Evolutionary conservation across 2,797 vertebrate species (phyloP).

Genomic region (Poeciliopsis turneri): DNA sequence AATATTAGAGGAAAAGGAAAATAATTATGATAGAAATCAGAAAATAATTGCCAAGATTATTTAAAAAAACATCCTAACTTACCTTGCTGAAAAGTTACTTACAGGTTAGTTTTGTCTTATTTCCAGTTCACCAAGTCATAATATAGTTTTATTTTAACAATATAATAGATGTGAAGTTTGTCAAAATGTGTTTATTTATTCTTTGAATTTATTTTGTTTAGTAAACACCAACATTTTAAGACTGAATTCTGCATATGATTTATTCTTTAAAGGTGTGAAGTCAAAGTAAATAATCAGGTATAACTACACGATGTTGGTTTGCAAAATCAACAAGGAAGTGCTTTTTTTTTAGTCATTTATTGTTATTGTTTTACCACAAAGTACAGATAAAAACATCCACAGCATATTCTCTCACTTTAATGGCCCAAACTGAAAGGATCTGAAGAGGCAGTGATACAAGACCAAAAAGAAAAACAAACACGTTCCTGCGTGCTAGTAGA

Average conservation of each 20-base stretch:
- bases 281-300: not conserved
- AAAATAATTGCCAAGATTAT: no score
- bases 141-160: no score
- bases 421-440: constrained; percentile 56
- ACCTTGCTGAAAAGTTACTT: no score
- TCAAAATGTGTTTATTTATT: no score
- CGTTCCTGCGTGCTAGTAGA: constrained; percentile 60
- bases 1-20: no score
- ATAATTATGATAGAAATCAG: no score
- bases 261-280: not conserved
- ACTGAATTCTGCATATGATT: not conserved
- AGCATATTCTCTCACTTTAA: constrained; percentile 62
- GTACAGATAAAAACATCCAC: constrained; percentile 79
- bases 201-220: no score
- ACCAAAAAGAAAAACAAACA: constrained; percentile 48
- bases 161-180: no score
- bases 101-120: no score
- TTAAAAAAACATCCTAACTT: no score
- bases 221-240: not conserved
- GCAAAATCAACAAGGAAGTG: constrained; percentile 26
- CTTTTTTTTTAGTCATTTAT: constrained; percentile 58
- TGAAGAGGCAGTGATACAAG: constrained; percentile 67
- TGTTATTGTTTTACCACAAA: constrained; percentile 76
- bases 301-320: no score
- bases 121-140: no score